A percentile compares a stretch with the other conserved stretches of the same genome.
Conservation (phyloP, 2,888 invertebrate genomes). For the Gryllus longicercus region DNA sequence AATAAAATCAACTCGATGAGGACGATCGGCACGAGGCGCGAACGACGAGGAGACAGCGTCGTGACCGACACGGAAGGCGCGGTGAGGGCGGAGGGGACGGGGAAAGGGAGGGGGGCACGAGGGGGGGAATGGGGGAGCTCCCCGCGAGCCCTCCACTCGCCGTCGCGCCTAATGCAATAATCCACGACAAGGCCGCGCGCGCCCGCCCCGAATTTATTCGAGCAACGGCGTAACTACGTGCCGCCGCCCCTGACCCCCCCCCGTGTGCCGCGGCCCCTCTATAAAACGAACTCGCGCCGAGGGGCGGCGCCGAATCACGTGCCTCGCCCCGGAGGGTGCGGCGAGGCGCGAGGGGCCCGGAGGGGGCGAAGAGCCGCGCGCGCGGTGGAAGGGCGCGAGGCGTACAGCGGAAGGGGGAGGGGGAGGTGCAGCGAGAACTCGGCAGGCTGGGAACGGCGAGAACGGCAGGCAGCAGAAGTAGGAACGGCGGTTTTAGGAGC, state of each 20-base stretch:
- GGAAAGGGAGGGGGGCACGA: not conserved
- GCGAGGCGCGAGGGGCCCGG: not conserved
- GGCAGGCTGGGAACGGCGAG: not conserved
- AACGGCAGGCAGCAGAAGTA: not conserved
- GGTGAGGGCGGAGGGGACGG: too few species aligned
- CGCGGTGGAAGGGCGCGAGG: not conserved
- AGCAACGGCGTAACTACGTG: constrained; percentile 20
- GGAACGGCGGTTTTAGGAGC: too few species aligned
- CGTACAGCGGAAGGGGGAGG: not conserved
- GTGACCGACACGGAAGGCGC: too few species aligned
- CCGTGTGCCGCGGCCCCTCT: not conserved
- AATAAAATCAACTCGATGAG: too few species aligned
- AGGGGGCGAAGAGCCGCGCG: not conserved
- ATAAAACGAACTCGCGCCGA: constrained; percentile 18
- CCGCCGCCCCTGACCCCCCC: not conserved
- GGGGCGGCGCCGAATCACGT: not conserved
- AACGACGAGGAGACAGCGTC: too few species aligned
- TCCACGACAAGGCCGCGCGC: not conserved
- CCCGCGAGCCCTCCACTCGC: not conserved
- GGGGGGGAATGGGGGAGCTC: not conserved
- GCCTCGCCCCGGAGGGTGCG: constrained; percentile 2
- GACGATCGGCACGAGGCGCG: too few species aligned
- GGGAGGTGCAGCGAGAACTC: not conserved
- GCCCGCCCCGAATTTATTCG: not conserved
- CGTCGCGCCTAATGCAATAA: constrained; percentile 6